Evolutionary conservation across 2,888 invertebrate species (phyloP), one percentile per base, ranked within the genome.

Genomic region (Hyposoter dolosus): DNA sequence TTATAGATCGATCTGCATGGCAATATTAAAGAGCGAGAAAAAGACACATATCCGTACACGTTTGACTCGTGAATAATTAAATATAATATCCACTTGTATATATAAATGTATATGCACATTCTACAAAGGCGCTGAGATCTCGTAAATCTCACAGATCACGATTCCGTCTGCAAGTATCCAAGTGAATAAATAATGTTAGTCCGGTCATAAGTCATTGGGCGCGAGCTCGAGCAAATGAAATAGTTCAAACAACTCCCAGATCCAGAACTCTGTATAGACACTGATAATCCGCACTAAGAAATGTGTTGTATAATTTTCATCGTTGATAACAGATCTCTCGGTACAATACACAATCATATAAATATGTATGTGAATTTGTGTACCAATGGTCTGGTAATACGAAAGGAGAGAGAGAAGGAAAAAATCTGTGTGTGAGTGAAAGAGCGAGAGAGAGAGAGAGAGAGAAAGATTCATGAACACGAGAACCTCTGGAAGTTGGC

Each of bases 401-500:
- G 19, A 40, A 35, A 19, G 19, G 53, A 56, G 23, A 19, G 69
- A 43, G 56, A 10, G 56, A 23, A 35, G n/a, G 53, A 40, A 35
- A 68, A 23, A 68, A 6, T 6, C 32, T 35, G 6, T 35, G 6
- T 35, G 35, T 35, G 35, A 3, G 68, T 19, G 19, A 17, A 23
- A 45, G 17, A 12, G 68, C 10, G 76, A 35, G 15, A 15, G 50
- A 40, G 50, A 72, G 19, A 53, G 4, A 40, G 19, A 56, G 23
- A 60, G 45, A 23, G 17, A 28, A n/a, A 15, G 56, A 74, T 65
- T 45, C 68, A 23, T 32, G 56, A 60, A 28, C 47, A 66, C 72
- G 80, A 80, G 75, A 79, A 65, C 71, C 71, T 53, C 78, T 78
- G 85, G 76, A 79, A 88, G 88, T 87, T 83, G 89, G 89, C 89